Evolutionary conservation across 2,797 vertebrate species (phyloP), one percentile per base, ranked within the genome.

Genomic region (Emys orbicularis): DNA sequence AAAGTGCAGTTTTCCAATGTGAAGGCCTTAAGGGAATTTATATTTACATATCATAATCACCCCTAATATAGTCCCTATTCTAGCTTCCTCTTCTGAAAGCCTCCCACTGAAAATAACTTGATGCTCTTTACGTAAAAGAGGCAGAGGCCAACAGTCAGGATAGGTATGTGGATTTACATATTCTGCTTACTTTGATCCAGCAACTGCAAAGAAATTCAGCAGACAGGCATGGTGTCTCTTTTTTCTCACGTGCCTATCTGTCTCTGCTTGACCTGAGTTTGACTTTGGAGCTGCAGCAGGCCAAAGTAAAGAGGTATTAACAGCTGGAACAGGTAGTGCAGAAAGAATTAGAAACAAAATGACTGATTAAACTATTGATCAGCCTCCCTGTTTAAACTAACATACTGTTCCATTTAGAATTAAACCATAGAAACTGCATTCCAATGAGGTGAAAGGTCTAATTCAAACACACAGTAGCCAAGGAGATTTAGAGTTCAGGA

Each of bases 351-450:
- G 84, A 92, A 96, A 88, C 6, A 76, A 86, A 93, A 44, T 84
- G 92, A 83, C 84, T 93, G 94, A 96, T 96, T 95, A 94, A 95
- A 95, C 18, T 96, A 87, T 90, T 97, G 96, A 96, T 97, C 93
- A 93, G 29, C 23, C 68, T 41, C 52, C n/a, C 89, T 90, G 21
- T 86, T 95, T 90, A 94, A 95, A 77, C 79, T 86, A 68, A 86
- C 80, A 59, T 12, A 1, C 61, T 76, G 23, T 34, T 81, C 31
- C 29, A 4, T 81, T 68, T 85, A 50, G 37, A 93, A 88, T 91
- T 88, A 90, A 96, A 92, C 29, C 82, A 19, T 79, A 7, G 1
- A 94, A 90, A 3, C 2, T n/a, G 59, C 12, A 12, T 49, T 41
- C 19, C 88, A 97, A 88, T 25, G 44, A 93, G 80, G 90, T 83